Evolutionary conservation across 2,888 invertebrate species (phyloP), one percentile per base, ranked within the genome.

Genomic region (Strigamia crassipes): DNA sequence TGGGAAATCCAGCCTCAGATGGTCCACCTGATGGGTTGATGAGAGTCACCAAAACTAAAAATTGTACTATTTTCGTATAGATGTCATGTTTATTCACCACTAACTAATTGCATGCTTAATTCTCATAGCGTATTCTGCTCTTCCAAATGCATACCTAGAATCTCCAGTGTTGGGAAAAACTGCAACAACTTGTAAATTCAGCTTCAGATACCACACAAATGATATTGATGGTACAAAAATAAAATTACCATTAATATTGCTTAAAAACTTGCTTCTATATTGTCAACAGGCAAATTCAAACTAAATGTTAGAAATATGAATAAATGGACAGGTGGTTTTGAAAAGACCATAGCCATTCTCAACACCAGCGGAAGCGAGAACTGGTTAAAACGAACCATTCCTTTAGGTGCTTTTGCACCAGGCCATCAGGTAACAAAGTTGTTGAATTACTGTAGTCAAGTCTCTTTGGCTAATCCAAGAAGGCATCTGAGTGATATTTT

Each of bases 131-230:
- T 27, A 73, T 13, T 73, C 73, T 27, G 73, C 31, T 9, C 0
- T 73, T 0, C 73, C 73, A 13, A 73, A 73, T 73, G 27, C 73
- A 73, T 73, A n/a, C 31, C 31, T 73, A 15, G 73, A 73, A 12
- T 73, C 73, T 12, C 31, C 73, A 15, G 8, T 73, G 1, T 31
- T 73, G 15, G 73, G 73, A 27, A 10, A 5, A 2, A 73, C 73
- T 23, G 73, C 73, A 31, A 15, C 73, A 73, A 73, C 73, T 3
- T 73, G 73, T 31, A 73, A 73, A 73, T 73, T 73, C 27, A 73
- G 27, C 73, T 73, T 73, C 27, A 9, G 0, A 1, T 73, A 73
- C n/a, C 27, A 27, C 4, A 73, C 73, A 27, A 27, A 12, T 1
- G 13, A 13, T 12, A 12, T 12, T 13, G 27, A 23, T 31, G 31